A percentile compares a stretch with the other conserved stretches of the same genome.
These are phyloP conservation scores for Penaeus chinensis DNA, from an alignment of 1,140 invertebrate species.

Conservation along the genomic window DNA sequence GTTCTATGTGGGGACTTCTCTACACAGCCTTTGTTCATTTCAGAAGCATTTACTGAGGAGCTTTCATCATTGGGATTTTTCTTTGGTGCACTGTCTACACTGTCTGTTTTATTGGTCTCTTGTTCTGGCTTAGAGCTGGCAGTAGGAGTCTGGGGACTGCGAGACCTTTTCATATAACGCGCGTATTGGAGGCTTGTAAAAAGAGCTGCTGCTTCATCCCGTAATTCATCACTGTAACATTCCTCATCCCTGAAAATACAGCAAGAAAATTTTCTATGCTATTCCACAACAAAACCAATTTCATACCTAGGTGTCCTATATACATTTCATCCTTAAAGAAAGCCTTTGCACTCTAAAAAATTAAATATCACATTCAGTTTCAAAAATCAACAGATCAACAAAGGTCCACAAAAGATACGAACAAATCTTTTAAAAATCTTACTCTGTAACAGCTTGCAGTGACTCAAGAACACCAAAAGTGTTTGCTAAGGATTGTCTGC, in stretches of 20 bases:
- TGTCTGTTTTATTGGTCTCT: not conserved
- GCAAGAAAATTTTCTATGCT: too few species aligned
- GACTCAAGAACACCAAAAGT: constrained; percentile 64
- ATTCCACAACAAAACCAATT: not conserved
- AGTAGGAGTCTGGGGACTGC: not conserved
- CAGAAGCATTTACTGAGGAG: too few species aligned
- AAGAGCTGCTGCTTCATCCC: constrained; percentile 59
- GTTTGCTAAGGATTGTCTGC: constrained; percentile 60
- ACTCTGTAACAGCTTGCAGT: constrained; percentile 62
- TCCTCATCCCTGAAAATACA: constrained; percentile 45
- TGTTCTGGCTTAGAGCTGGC: not conserved
- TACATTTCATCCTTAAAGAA: not conserved
- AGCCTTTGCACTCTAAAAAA: too few species aligned
- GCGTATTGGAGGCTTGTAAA: constrained; percentile 63
- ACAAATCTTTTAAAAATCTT: not conserved
- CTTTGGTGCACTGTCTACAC: constrained; percentile 16
- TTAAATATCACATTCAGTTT: too few species aligned
- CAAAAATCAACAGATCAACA: too few species aligned
- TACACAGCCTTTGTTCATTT: too few species aligned
- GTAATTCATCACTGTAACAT: constrained; percentile 55
- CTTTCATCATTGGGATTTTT: not conserved
- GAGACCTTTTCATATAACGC: constrained; percentile 36
- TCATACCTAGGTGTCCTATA: not conserved
- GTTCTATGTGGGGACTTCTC: too few species aligned
- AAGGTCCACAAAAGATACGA: not conserved